These are phyloP conservation scores for Poecilus cupreus DNA, from an alignment of 2,888 invertebrate species.

Conservation along the genomic window DNA sequence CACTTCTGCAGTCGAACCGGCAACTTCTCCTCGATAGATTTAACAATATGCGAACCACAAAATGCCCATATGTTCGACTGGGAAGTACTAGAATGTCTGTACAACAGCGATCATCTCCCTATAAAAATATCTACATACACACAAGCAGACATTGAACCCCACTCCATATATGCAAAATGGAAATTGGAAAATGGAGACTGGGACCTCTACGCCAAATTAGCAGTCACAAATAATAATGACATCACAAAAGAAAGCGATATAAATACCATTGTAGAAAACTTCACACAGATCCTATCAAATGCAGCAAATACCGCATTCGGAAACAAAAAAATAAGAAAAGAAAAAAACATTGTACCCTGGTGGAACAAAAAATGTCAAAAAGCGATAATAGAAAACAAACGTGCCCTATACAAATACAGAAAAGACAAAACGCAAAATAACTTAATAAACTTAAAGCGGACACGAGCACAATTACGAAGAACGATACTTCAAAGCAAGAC, in stretches of 20 bases:
- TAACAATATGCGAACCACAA: neutral
- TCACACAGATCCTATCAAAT: no score
- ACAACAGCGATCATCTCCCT: no score
- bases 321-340: neutral
- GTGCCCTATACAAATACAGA: neutral
- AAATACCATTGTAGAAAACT: no score
- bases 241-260: no score
- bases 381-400: neutral
- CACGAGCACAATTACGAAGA: neutral
- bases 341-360: conserved; percentile 19
- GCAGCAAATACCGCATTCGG: conserved; percentile 7
- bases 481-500: conserved; percentile 14
- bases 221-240: no score
- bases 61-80: neutral
- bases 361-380: conserved; percentile 30
- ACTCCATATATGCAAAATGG: no score
- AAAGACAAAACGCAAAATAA: conserved; percentile 16
- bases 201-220: no score
- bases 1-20: neutral
- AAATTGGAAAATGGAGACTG: no score
- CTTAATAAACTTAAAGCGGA: neutral
- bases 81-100: neutral
- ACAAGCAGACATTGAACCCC: no score
- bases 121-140: no score
- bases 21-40: neutral